These are phyloP conservation scores for Tiaroga cobitis DNA, from an alignment of 2,797 vertebrate species.

Conservation along the genomic window DNA sequence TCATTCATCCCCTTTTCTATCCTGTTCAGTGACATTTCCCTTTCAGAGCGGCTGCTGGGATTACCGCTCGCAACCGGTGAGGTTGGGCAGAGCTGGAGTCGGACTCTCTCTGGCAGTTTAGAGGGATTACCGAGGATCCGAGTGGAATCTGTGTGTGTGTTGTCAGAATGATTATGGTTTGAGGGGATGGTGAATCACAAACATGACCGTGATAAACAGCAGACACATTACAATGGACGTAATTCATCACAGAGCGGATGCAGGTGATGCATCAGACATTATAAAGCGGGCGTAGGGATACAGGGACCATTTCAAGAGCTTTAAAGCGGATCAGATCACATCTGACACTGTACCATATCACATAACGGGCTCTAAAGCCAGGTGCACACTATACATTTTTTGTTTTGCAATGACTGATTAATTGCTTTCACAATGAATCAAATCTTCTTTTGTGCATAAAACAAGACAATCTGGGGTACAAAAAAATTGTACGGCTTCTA, in stretches of 20 bases:
- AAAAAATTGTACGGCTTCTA: not conserved
- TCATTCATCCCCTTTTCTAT: constrained; percentile 30
- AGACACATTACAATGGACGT: constrained; percentile 26
- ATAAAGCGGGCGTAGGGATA: not conserved
- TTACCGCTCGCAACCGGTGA: constrained; percentile 36
- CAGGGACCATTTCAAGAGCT: constrained; percentile 12
- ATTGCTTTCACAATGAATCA: not conserved
- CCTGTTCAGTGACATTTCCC: constrained; percentile 44
- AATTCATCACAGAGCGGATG: constrained; percentile 21
- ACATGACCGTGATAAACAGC: constrained; percentile 31
- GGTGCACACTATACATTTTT: not conserved
- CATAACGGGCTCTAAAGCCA: not conserved
- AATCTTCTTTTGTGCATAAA: not conserved
- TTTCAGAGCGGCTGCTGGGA: constrained; percentile 50
- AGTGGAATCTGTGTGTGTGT: constrained; percentile 62
- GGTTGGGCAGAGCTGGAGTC: constrained; percentile 42
- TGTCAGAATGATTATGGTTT: constrained; percentile 68
- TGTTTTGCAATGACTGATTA: not conserved
- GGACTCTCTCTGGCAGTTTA: constrained; percentile 63
- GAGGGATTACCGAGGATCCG: constrained; percentile 70
- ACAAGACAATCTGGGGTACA: not conserved
- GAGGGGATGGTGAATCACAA: constrained; percentile 39
- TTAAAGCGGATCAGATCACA: not conserved
- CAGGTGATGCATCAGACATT: constrained; percentile 15
- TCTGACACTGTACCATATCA: not conserved